Conservation (phyloP, 2,113 vertebrate species). For the Thermophis baileyi region DNA sequence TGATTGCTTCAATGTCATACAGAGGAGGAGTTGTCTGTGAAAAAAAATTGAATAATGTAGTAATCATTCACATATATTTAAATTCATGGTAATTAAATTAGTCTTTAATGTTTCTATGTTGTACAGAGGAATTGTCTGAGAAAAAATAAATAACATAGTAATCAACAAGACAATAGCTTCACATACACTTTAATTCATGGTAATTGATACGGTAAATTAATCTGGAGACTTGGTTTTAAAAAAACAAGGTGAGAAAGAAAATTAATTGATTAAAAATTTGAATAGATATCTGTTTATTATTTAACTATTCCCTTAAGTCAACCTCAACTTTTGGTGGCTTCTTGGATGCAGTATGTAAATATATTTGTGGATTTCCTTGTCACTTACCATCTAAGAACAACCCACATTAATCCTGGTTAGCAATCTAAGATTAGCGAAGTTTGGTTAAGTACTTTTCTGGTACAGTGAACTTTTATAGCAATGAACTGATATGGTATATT, state of each 20-base stretch:
- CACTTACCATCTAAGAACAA: neutral
- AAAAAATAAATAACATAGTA: neutral
- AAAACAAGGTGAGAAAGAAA: neutral
- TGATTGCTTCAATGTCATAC: conserved; percentile 69
- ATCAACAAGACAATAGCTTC: neutral
- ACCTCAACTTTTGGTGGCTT: neutral
- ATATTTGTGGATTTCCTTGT: neutral
- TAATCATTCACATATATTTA: neutral
- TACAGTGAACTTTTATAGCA: neutral
- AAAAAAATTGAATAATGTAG: neutral
- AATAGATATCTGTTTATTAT: neutral
- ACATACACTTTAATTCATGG: neutral
- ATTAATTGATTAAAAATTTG: neutral
- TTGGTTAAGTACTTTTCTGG: neutral
- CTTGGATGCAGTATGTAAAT: neutral
- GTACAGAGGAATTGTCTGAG: conserved; percentile 78
- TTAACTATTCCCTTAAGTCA: neutral
- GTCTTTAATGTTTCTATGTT: conserved; percentile 40
- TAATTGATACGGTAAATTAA: neutral
- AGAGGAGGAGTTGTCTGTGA: conserved; percentile 74
- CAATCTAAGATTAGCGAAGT: neutral
- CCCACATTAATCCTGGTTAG: neutral
- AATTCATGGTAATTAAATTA: neutral
- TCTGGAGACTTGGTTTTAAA: neutral
- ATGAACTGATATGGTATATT: neutral